Conservation (phyloP, 2,797 vertebrate genomes). For the Rhinatrema bivittatum region DNA sequence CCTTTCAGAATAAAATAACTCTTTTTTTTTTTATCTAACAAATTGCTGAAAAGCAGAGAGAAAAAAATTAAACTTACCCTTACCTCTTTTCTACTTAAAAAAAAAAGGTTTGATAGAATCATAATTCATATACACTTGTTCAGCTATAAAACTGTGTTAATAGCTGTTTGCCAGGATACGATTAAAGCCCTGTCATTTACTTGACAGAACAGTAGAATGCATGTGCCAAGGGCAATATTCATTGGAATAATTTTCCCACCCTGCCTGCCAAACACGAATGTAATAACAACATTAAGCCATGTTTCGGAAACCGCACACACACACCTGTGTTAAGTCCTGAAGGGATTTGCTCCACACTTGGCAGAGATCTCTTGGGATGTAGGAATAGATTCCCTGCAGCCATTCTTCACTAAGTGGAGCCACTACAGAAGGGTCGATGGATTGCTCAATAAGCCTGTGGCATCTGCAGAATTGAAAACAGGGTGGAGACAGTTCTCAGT, state of each 20-base stretch:
- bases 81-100: too few relatives aligned
- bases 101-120: too few relatives aligned
- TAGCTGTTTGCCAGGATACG: too few relatives aligned
- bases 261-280: slow-evolving; percentile 31
- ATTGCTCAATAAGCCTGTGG: slow-evolving; percentile 11
- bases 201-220: slow-evolving; percentile 11
- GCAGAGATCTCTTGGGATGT: background rate
- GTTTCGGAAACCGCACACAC: slow-evolving; percentile 23
- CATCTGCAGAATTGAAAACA: slow-evolving; percentile 44
- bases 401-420: background rate
- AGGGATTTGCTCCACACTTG: slow-evolving; percentile 6
- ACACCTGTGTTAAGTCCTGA: slow-evolving; percentile 35
- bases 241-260: slow-evolving; percentile 23
- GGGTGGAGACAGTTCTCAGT: slow-evolving; percentile 19
- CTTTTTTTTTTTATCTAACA: too few relatives aligned
- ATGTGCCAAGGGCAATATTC: slow-evolving; percentile 15
- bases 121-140: too few relatives aligned
- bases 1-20: too few relatives aligned
- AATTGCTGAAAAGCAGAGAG: too few relatives aligned
- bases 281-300: slow-evolving; percentile 20
- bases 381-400: slow-evolving; percentile 1
- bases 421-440: background rate
- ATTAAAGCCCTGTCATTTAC: slow-evolving; percentile 11
- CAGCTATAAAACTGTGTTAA: too few relatives aligned
- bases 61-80: too few relatives aligned